Evolutionary conservation across 2,113 vertebrate species (phyloP), one percentile per base, ranked within the genome.

Genomic region (Odobenus rosmarus): DNA sequence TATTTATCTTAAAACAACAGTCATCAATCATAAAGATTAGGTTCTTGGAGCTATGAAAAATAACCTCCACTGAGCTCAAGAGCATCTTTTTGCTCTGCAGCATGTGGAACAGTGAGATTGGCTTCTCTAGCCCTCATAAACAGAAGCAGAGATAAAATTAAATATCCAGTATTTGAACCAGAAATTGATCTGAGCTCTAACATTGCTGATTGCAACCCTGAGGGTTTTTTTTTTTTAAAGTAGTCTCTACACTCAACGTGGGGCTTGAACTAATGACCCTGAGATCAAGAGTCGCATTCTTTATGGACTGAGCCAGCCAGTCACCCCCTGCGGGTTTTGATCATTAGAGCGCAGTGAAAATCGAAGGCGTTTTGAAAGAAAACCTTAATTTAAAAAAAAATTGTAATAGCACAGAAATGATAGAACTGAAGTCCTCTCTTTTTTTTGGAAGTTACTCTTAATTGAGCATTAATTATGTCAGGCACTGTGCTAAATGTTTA

Each of bases 21-120:
- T 94, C 80, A 95, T 98, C 88, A 97, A 24, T 96, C 92, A 93
- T 23, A 93, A 91, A 93, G 84, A 97, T 82, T 46, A 87, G 46
- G 82, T 88, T 96, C 86, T 82, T 98, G 79, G 79, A 97, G 82
- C 24, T 86, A 72, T 89, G 97, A 97, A 98, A 97, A 98, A 97
- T 88, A 96, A 79, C 69, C 61, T 93, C 51, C 86, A 93, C 42
- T 53, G 95, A 84, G 96, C 61, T 85, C 92, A 82, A 33, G 67
- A 76, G 51, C 42, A 59, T 81, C 69, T 95, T 97, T 94, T 97
- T 92, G 33, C 49, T 92, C 87, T 80, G 55, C 12, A 26, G 80
- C n/a, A 7, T 42, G 36, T 15, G 28, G 31, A 67, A 93, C 79
- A 96, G 42, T 64, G 86, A 97, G 86, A 74, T 92, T 94, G 96